Percentiles rank a stretch among this genome's conserved stretches.
These are phyloP conservation scores for Ditylenchus weischeri DNA, from an alignment of 2,888 invertebrate genomes.

Conservation along the genomic window DNA sequence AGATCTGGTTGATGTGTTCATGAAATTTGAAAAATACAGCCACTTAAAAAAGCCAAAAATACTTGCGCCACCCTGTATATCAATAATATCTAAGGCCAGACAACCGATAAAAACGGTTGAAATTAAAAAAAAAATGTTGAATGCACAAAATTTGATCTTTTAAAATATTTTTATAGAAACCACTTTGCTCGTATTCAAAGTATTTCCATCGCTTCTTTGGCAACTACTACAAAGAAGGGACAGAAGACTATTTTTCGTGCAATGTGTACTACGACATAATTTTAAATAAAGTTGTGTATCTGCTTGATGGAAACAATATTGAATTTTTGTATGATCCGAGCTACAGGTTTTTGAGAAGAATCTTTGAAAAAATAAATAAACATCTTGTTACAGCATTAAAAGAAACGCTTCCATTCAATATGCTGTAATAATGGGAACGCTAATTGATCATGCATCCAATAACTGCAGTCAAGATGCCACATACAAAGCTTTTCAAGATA, in stretches of 20 bases:
- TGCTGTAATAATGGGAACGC: background rate
- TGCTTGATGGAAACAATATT: constrained; percentile 6
- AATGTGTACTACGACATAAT: background rate
- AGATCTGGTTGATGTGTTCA: no score
- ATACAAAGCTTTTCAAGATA: no score
- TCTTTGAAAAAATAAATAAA: background rate
- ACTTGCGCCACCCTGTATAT: no score
- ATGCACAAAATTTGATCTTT: no score
- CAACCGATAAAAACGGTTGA: no score
- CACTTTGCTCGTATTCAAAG: constrained; percentile 3
- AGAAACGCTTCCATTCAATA: background rate
- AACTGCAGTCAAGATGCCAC: background rate
- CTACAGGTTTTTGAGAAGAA: background rate
- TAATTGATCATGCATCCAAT: background rate
- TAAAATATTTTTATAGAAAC: background rate
- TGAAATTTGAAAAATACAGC: no score
- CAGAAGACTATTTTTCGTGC: background rate
- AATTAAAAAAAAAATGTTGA: no score
- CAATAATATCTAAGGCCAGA: no score
- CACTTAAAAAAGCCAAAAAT: no score
- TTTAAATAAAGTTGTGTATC: background rate
- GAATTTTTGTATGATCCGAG: background rate
- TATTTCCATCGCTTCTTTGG: constrained; percentile 1
- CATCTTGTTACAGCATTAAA: background rate
- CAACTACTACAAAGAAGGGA: background rate